phyloP scores from a whole-genome alignment of 53 echinoderm and acorn worm genomes.

The Paracentrotus lividus region DNA sequence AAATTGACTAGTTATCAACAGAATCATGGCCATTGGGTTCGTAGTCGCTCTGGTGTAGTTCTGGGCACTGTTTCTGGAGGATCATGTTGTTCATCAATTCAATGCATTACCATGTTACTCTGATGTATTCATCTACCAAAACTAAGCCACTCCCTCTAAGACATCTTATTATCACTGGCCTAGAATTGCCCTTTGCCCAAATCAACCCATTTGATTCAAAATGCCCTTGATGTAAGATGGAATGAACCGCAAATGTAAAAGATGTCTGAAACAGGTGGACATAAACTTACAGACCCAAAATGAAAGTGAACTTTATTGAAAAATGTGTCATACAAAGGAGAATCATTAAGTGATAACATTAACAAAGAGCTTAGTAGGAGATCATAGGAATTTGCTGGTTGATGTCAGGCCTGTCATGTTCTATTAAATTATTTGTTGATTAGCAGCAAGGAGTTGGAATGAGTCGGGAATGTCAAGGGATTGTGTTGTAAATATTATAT shows the following conservation, averaged over 20 bases:
- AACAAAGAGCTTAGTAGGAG: too few species aligned
- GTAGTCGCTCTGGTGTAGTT: too few species aligned
- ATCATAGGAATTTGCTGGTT: neutral
- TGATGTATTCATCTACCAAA: neutral
- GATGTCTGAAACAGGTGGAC: too few species aligned
- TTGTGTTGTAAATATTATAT: conserved; percentile 23
- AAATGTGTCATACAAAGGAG: too few species aligned
- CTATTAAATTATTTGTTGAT: neutral
- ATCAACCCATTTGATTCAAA: neutral
- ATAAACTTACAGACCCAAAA: too few species aligned
- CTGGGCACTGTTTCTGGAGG: too few species aligned
- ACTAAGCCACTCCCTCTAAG: neutral
- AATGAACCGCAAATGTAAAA: too few species aligned
- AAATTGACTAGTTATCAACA: too few species aligned
- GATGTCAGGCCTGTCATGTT: neutral
- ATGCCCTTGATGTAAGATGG: neutral
- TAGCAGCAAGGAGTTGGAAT: neutral
- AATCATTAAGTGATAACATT: too few species aligned
- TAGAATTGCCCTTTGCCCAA: neutral
- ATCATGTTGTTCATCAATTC: neutral
- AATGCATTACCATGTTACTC: conserved; percentile 1
- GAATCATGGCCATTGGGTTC: too few species aligned
- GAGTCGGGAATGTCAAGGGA: neutral
- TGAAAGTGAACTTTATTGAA: too few species aligned
- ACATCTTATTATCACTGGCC: neutral